Percentiles rank a stretch among this genome's conserved stretches.
Evolutionary conservation across 2,113 vertebrate species (phyloP).

Genomic region (Pelecanus crispus): DNA sequence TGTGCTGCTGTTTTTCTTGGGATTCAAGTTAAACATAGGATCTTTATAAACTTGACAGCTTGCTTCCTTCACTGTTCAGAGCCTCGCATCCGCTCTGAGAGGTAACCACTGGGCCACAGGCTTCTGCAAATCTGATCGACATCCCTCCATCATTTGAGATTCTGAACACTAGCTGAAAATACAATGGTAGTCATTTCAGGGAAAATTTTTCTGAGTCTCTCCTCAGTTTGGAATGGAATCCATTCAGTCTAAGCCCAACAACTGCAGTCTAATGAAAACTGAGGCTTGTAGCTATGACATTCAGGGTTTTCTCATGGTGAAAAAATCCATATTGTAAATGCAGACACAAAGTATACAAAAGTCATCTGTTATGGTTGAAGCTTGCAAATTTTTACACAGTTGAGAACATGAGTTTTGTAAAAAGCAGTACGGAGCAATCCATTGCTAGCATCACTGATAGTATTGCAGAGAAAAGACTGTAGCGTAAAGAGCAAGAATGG

Average conservation of each 20-base stretch:
- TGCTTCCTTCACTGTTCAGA: not conserved
- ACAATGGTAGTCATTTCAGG: not conserved
- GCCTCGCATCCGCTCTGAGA: not conserved
- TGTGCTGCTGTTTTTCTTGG: not conserved
- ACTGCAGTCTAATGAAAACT: not conserved
- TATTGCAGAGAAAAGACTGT: not conserved
- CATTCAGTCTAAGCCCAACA: not conserved
- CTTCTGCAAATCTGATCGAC: not conserved
- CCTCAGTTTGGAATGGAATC: not conserved
- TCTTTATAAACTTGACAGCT: not conserved
- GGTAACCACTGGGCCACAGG: not conserved
- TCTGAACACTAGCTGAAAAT: not conserved
- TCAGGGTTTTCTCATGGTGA: not conserved
- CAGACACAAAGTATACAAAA: not conserved
- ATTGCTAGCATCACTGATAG: not conserved
- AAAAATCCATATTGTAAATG: not conserved
- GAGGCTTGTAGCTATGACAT: not conserved
- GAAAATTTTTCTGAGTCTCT: not conserved
- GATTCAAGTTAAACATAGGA: not conserved
- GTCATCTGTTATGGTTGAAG: not conserved
- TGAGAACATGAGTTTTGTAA: not conserved
- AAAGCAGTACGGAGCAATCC: not conserved
- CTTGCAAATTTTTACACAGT: not conserved
- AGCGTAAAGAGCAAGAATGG: not conserved
- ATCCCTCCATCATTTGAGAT: not conserved